Evolutionary conservation across 1,140 invertebrate genomes (phyloP).

Genomic region (Uloborus diversus): DNA sequence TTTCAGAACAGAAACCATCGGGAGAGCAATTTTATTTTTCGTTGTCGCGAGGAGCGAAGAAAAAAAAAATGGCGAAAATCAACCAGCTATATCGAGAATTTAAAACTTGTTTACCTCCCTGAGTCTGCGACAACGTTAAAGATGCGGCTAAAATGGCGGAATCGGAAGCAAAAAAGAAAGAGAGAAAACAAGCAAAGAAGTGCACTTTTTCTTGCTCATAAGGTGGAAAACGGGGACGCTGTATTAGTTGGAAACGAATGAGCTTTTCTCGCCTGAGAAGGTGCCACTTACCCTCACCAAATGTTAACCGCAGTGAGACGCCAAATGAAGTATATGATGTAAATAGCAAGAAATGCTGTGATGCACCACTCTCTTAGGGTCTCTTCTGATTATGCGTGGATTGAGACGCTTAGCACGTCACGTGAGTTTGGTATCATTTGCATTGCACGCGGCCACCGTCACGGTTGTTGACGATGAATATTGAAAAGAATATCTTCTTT

Average conservation of each 20-base stretch:
- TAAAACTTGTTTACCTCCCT: not conserved
- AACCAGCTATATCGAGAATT: not conserved
- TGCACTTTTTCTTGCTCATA: not conserved
- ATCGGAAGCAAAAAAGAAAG: not conserved
- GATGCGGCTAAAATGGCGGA: not conserved
- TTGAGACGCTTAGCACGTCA: no score
- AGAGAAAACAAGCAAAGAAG: not conserved
- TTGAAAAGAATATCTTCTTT: no score
- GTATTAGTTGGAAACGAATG: not conserved
- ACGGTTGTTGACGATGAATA: no score
- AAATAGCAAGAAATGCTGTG: not conserved
- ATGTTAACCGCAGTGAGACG: not conserved
- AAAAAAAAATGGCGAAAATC: no score
- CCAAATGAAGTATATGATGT: not conserved
- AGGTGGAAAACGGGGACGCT: not conserved
- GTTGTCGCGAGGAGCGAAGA: no score
- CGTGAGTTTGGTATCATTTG: no score
- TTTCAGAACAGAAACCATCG: no score
- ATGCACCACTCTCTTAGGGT: not conserved
- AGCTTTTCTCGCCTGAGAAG: not conserved
- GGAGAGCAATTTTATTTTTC: no score
- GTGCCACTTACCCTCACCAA: not conserved
- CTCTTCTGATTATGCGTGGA: no score
- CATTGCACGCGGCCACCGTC: no score
- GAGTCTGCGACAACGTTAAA: not conserved